Evolutionary conservation across 2,797 vertebrate species (phyloP).

Genomic region (Chloroceryle inda): DNA sequence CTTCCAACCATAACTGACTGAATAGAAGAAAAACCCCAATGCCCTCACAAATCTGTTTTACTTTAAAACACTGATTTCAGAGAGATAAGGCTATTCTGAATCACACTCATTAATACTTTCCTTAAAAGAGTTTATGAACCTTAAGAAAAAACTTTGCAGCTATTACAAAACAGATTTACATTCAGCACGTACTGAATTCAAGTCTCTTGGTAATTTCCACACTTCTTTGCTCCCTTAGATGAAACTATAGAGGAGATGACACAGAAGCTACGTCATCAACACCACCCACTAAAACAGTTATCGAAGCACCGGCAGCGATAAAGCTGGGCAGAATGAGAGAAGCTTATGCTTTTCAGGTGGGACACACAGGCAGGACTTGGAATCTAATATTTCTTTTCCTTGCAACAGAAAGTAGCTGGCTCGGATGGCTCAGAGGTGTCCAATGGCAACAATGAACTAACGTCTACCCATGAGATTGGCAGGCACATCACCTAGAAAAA

Average conservation of each 20-base stretch:
- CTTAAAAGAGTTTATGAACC: background rate
- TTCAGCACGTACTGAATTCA: background rate
- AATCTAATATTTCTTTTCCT: background rate
- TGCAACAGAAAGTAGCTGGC: background rate
- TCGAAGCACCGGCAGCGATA: rapidly evolving
- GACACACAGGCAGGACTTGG: rapidly evolving
- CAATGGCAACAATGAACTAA: background rate
- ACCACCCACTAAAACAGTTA: background rate
- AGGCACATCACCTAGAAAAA: background rate
- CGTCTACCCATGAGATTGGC: rapidly evolving
- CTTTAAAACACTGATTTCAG: background rate
- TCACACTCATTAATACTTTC: conserved; percentile 5
- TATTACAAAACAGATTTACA: background rate
- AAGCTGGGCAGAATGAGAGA: background rate
- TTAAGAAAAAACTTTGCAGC: conserved; percentile 14
- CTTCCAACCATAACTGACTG: rapidly evolving
- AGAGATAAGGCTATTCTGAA: background rate
- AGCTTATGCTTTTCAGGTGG: background rate
- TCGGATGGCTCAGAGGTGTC: rapidly evolving
- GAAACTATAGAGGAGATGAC: background rate
- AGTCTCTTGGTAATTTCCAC: background rate
- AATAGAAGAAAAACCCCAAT: background rate
- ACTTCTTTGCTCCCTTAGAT: background rate
- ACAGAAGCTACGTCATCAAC: background rate
- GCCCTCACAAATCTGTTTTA: background rate